Percentiles rank a stretch among this genome's conserved stretches.
Conservation (phyloP, 2,113 vertebrate genomes). For the Pipa parva region DNA sequence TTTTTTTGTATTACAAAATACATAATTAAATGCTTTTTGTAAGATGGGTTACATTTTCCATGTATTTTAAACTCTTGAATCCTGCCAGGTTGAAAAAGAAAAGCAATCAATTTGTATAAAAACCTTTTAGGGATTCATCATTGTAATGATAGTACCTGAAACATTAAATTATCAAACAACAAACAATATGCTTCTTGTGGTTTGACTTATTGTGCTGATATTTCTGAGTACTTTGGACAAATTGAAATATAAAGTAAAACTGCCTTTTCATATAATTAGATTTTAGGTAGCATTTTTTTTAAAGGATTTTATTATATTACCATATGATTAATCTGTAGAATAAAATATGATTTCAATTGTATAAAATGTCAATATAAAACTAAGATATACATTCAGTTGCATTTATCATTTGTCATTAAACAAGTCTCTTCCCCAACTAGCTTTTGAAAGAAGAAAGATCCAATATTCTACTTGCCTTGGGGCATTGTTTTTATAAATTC, state of each 20-base stretch:
- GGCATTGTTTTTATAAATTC: slow-evolving; percentile 6
- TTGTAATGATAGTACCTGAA: slow-evolving; percentile 1
- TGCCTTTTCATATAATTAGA: slow-evolving; percentile 34
- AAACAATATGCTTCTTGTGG: background rate
- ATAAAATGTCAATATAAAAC: slow-evolving; percentile 36
- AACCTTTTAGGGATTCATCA: background rate
- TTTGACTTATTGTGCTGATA: slow-evolving; percentile 32
- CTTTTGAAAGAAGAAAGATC: slow-evolving; percentile 18
- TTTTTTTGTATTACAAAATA: background rate
- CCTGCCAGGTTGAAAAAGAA: too few species aligned
- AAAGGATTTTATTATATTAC: slow-evolving; percentile 33
- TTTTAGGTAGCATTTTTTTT: slow-evolving; percentile 33
- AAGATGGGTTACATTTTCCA: too few species aligned
- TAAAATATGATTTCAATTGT: slow-evolving; percentile 31
- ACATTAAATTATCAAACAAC: background rate
- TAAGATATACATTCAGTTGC: slow-evolving; percentile 26
- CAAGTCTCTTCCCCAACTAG: background rate
- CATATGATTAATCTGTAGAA: slow-evolving; percentile 34
- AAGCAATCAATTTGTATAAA: too few species aligned
- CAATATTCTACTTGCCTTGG: slow-evolving; percentile 28
- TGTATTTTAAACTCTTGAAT: too few species aligned
- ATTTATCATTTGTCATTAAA: slow-evolving; percentile 37
- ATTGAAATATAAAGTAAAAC: slow-evolving; percentile 31
- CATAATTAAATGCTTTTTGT: background rate
- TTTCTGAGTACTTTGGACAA: slow-evolving; percentile 29